phyloP scores from a whole-genome alignment of 2,113 vertebrate genomes.

The Marmota flaviventris region DNA sequence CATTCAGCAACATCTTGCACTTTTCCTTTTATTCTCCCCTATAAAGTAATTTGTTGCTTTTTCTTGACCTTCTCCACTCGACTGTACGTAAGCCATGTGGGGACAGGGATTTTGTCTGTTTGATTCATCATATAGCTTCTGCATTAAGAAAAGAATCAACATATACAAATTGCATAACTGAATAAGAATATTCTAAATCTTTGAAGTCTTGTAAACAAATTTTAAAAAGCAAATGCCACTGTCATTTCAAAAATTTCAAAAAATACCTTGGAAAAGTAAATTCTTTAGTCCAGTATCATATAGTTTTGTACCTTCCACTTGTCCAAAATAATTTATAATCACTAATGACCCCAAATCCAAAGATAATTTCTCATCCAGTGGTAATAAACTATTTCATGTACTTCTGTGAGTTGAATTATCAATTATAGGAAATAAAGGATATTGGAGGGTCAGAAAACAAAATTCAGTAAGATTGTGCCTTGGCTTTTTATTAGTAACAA shows the following conservation, averaged over 20 bases:
- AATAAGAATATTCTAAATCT: neutral
- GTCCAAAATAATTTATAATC: constrained; percentile 7
- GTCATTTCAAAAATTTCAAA: neutral
- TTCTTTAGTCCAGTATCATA: neutral
- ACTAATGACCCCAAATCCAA: constrained; percentile 18
- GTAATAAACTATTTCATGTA: neutral
- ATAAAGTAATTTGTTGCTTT: neutral
- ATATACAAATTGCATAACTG: neutral
- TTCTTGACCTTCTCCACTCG: neutral
- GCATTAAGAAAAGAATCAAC: neutral
- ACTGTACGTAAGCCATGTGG: neutral
- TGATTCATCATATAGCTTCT: neutral
- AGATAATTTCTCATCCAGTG: neutral
- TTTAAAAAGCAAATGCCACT: neutral
- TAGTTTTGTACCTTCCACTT: neutral
- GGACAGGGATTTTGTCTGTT: neutral
- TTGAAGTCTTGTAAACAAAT: neutral
- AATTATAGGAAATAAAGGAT: neutral
- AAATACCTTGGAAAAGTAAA: neutral
- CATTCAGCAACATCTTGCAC: neutral
- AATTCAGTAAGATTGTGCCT: neutral
- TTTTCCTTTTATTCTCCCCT: neutral
- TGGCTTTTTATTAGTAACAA: neutral
- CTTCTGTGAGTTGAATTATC: neutral
- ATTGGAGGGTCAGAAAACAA: neutral